These are phyloP conservation scores for Entosphenus tridentatus DNA, from an alignment of 2,113 vertebrate species.

Conservation along the genomic window DNA sequence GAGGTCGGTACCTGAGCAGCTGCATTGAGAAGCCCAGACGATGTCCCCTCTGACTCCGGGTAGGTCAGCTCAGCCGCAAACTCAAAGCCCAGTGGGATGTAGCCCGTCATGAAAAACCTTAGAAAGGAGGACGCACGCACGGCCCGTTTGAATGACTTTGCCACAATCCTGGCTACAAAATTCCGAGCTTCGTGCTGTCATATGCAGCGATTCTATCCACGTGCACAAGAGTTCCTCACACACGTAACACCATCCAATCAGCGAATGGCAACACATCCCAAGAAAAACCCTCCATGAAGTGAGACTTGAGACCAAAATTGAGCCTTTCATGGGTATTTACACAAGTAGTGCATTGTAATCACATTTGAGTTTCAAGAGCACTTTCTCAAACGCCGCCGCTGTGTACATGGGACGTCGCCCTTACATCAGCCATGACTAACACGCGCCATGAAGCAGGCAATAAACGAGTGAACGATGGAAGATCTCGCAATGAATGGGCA, in stretches of 20 bases:
- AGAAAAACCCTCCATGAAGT: background rate
- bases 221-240: background rate
- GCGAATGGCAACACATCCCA: background rate
- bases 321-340: background rate
- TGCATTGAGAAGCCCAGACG: constrained; percentile 73
- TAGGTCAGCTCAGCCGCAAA: constrained; percentile 78
- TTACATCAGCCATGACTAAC: constrained; percentile 1
- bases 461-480: background rate
- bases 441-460: background rate
- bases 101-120: constrained; percentile 92
- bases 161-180: background rate
- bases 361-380: background rate
- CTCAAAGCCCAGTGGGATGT: constrained; percentile 77
- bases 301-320: background rate
- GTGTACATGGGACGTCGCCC: background rate
- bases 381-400: too few species aligned
- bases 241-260: background rate
- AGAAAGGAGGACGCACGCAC: background rate
- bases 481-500: background rate
- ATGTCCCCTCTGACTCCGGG: constrained; percentile 77
- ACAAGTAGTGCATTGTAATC: background rate
- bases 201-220: background rate
- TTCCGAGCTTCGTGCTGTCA: background rate
- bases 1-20: constrained; percentile 48
- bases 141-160: background rate